A percentile compares a stretch with the other conserved stretches of the same genome.
Evolutionary conservation across 2,797 vertebrate genomes (phyloP).

Genomic region (Gadopsis bispinosus): DNA sequence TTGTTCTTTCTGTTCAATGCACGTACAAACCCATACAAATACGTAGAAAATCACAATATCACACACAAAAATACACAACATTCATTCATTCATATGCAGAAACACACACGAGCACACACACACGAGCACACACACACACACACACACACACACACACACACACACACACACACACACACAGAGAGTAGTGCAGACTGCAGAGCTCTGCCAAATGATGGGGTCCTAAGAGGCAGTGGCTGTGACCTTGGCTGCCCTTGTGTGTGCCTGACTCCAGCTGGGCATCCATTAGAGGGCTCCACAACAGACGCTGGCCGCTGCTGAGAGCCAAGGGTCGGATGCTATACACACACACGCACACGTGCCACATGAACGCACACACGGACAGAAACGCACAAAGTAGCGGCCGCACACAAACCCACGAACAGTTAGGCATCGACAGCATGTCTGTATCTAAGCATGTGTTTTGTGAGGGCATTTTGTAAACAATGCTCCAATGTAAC

Average conservation of each 20-base stretch:
- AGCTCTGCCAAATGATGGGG: conserved; percentile 79
- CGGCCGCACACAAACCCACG: conserved; percentile 10
- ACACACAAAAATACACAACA: conserved; percentile 11
- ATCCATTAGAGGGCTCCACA: conserved; percentile 84
- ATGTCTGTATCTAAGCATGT: conserved; percentile 31
- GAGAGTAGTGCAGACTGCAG: conserved; percentile 43
- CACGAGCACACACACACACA: neutral
- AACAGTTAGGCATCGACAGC: conserved; percentile 31
- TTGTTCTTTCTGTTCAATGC: conserved; percentile 9
- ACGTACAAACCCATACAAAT: neutral
- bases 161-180: neutral
- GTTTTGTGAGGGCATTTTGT: conserved; percentile 58
- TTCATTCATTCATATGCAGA: conserved; percentile 2
- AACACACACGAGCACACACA: conserved; percentile 4
- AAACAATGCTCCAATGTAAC: conserved; percentile 26
- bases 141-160: neutral
- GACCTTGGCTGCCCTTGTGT: conserved; percentile 85
- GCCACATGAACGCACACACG: conserved; percentile 11
- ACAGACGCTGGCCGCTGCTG: conserved; percentile 82
- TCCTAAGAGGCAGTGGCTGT: conserved; percentile 75
- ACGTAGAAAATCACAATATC: neutral
- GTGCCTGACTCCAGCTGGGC: conserved; percentile 82
- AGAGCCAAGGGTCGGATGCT: conserved; percentile 77
- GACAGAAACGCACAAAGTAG: conserved; percentile 30
- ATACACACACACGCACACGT: conserved; percentile 52